Conservation (phyloP, 2,113 vertebrate species). For the Lepidothrix coronata region DNA sequence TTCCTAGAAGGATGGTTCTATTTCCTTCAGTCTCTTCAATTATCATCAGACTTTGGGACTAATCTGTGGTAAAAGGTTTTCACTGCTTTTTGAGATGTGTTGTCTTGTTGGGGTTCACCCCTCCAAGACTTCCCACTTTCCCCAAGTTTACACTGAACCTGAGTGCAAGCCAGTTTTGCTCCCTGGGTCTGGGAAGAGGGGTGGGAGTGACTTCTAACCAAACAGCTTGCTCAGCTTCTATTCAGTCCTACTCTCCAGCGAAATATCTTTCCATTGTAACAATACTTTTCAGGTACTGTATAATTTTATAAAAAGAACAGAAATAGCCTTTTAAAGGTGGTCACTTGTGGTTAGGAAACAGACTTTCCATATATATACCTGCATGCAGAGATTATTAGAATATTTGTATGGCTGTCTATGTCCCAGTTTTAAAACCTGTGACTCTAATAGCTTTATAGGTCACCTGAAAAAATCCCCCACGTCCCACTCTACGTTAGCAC, state of each 20-base stretch:
- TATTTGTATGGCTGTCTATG: neutral
- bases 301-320: neutral
- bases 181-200: neutral
- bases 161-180: neutral
- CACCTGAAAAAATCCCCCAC: neutral
- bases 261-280: neutral
- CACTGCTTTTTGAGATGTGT: neutral
- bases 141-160: neutral
- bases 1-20: neutral
- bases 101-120: neutral
- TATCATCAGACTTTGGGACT: neutral
- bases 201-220: neutral
- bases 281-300: neutral
- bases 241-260: neutral
- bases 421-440: neutral
- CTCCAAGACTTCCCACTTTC: neutral
- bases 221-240: neutral
- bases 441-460: neutral
- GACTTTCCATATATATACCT: neutral
- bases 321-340: neutral
- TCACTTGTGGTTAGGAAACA: neutral
- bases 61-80: fast-evolving
- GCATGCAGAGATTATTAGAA: neutral
- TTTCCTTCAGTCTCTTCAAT: neutral
- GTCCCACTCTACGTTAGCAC: neutral